phyloP scores from a whole-genome alignment of 2,888 invertebrate species.

The Tridacna crocea region DNA sequence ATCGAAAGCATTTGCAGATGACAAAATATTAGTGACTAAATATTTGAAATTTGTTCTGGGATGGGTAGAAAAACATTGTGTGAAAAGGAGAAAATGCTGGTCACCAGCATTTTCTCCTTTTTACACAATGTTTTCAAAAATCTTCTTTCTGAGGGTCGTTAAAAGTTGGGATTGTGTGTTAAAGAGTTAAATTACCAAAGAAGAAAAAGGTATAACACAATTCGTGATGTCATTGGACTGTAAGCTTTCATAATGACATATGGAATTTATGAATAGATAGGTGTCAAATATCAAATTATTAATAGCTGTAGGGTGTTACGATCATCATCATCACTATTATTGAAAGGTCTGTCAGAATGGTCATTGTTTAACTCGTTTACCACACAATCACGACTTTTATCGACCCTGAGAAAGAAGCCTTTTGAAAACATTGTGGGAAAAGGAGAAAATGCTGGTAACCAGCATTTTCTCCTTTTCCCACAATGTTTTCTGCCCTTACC shows the following conservation, averaged over 20 bases:
- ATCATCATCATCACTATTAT: not conserved
- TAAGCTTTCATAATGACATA: not conserved
- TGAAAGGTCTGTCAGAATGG: not conserved
- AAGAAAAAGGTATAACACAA: not conserved
- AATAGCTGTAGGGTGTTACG: not conserved
- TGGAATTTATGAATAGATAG: slow-evolving; percentile 15
- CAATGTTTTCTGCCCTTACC: not conserved
- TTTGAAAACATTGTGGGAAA: not conserved
- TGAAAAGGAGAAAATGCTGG: too few relatives aligned
- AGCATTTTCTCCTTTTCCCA: slow-evolving; percentile 10
- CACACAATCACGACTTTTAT: too few relatives aligned
- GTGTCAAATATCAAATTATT: slow-evolving; percentile 15
- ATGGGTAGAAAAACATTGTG: too few relatives aligned
- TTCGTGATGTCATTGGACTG: not conserved
- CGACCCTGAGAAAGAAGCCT: not conserved
- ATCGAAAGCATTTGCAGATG: too few relatives aligned
- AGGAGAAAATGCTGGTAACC: slow-evolving; percentile 1
- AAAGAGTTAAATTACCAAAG: not conserved
- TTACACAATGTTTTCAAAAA: too few relatives aligned
- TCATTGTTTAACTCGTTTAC: not conserved
- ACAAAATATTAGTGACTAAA: too few relatives aligned
- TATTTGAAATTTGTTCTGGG: too few relatives aligned
- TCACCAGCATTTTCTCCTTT: too few relatives aligned
- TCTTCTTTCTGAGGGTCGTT: too few relatives aligned
- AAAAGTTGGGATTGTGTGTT: too few relatives aligned